These are phyloP conservation scores for Heliothis virescens DNA, from an alignment of 1,140 invertebrate genomes.

Conservation along the genomic window DNA sequence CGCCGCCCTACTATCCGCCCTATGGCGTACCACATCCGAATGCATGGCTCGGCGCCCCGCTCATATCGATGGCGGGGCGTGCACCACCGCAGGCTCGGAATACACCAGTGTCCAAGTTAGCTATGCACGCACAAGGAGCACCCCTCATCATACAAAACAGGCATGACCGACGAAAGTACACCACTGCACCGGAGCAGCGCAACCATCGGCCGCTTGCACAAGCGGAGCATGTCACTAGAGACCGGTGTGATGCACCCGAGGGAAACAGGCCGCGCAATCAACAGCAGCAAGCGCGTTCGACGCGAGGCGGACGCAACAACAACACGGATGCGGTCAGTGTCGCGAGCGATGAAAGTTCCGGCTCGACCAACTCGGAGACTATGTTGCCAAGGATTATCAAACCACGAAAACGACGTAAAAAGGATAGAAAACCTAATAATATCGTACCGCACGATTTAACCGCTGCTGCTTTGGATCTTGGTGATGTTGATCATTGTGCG, in stretches of 20 bases:
- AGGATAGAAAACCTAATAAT: constrained; percentile 91
- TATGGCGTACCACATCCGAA: constrained; percentile 81
- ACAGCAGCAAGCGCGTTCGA: constrained; percentile 73
- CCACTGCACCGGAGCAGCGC: constrained; percentile 73
- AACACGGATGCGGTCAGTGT: constrained; percentile 90
- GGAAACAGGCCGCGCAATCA: constrained; percentile 76
- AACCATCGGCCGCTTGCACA: constrained; percentile 73
- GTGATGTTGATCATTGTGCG: constrained; percentile 74
- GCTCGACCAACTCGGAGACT: constrained; percentile 90
- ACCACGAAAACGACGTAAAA: constrained; percentile 95
- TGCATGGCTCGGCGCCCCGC: constrained; percentile 89
- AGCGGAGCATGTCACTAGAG: constrained; percentile 66
- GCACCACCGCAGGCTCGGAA: constrained; percentile 82
- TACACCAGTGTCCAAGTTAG: constrained; percentile 87
- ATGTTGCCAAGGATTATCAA: constrained; percentile 95
- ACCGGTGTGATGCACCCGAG: constrained; percentile 70
- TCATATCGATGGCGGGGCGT: constrained; percentile 88
- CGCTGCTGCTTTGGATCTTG: constrained; percentile 68
- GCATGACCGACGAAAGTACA: constrained; percentile 81
- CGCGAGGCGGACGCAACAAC: constrained; percentile 77
- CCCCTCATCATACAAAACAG: constrained; percentile 90
- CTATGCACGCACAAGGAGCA: constrained; percentile 92
- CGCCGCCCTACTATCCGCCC: constrained; percentile 80
- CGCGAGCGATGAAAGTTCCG: constrained; percentile 92
- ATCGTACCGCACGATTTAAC: constrained; percentile 79